Evolutionary conservation across 2,113 vertebrate genomes (phyloP), one percentile per base, ranked within the genome.

Genomic region (Chionomys nivalis): DNA sequence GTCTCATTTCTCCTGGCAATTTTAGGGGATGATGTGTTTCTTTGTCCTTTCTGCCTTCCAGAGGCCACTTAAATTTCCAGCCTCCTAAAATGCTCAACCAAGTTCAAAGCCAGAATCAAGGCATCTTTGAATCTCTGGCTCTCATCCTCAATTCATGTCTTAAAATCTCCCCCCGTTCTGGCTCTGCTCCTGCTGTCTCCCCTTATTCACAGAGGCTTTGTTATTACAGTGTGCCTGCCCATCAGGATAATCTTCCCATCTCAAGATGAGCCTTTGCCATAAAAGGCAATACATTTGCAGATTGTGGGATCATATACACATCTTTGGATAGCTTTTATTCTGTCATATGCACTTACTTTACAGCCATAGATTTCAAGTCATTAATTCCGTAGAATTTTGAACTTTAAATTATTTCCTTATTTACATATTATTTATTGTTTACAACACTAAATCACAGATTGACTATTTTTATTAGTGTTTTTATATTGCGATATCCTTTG

Each of bases 371-470:
- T 92, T 91, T 91, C 7, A 76, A 93, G 31, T 24, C 9, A 33
- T 92, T 58, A 78, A 39, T 70, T 42, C 11, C 36, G 7, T 1
- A 83, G 52, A 26, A 90, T 73, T 94, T 87, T 73, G 3, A 44
- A 17, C 14, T 79, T 33, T 91, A 73, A 81, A 78, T 49, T 55
- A 5, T 89, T 52, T 90, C 92, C 11, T 26, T 1, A 42, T 12
- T 90, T 88, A 55, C 76, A 63, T 52, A 49, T 70, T 92, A 31
- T 21, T 97, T 92, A 77, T 66, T 10, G 42, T 86, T 72, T 81
- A 17, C 87, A 58, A 55, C 16, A 58, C 11, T n/a, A 95, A 70
- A 23, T 89, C 23, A 42, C 16, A 65, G 23, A 47, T 33, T 81
- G 26, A 19, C 7, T 61, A 24, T 78, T 94, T 93, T 73, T 5